phyloP scores from a whole-genome alignment of 2,888 invertebrate genomes.

The Meiosimyza decipiens region DNA sequence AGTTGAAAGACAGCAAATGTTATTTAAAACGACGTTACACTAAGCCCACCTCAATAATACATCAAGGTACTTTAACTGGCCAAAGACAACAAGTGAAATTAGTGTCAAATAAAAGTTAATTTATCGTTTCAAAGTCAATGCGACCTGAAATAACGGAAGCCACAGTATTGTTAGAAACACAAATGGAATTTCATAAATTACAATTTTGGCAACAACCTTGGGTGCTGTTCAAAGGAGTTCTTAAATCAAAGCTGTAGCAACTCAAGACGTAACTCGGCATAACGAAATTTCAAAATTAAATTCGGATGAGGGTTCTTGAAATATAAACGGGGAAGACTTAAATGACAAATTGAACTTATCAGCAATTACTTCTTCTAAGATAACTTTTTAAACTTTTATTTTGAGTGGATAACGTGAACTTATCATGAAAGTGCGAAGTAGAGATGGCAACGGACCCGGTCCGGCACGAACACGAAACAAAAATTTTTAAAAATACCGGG shows the following conservation, averaged over 20 bases:
- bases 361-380: conserved; percentile 22
- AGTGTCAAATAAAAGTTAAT: conserved; percentile 18
- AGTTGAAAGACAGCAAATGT: too few relatives aligned
- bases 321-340: neutral
- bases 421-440: too few relatives aligned
- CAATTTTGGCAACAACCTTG: neutral
- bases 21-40: too few relatives aligned
- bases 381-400: neutral
- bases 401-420: neutral
- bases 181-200: conserved; percentile 7
- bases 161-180: neutral
- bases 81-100: conserved; percentile 4
- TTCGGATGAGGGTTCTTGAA: neutral
- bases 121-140: conserved; percentile 2
- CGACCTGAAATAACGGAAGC: neutral
- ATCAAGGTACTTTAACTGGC: neutral
- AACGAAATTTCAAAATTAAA: neutral
- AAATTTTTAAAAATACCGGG: too few relatives aligned
- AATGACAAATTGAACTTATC: neutral
- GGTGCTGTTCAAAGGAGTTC: neutral
- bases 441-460: too few relatives aligned
- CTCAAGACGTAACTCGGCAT: neutral
- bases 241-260: too few relatives aligned
- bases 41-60: neutral
- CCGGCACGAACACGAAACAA: too few relatives aligned